Conservation (phyloP, 2,113 vertebrate species). For the Tamias sibiricus region DNA sequence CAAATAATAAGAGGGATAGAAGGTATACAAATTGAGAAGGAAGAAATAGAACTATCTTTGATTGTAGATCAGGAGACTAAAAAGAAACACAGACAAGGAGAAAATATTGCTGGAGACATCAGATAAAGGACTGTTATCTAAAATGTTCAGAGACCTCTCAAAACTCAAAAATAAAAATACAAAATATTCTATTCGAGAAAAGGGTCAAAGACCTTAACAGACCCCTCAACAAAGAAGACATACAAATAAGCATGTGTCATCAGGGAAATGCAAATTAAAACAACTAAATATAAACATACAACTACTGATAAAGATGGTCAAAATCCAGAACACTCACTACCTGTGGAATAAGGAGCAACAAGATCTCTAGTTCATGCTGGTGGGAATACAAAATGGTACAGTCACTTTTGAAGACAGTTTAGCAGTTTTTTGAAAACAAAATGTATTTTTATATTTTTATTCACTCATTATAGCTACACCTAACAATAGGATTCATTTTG, state of each 20-base stretch:
- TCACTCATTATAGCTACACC: no score
- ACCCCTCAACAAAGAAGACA: background rate
- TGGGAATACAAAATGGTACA: background rate
- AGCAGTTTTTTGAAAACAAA: no score
- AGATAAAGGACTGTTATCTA: background rate
- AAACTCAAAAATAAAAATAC: background rate
- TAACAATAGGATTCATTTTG: no score
- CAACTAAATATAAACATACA: no score
- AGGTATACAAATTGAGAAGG: no score
- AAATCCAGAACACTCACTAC: background rate
- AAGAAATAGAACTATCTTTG: no score
- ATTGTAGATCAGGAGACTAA: no score
- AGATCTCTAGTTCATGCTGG: background rate
- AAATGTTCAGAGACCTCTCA: background rate
- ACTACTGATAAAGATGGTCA: background rate
- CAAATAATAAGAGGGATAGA: no score
- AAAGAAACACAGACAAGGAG: background rate
- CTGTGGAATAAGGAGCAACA: background rate
- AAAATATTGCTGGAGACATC: background rate
- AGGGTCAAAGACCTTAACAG: background rate
- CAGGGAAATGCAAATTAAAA: background rate
- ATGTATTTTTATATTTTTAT: no score
- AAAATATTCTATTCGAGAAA: background rate
- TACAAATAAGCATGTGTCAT: background rate
- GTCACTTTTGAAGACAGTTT: background rate